These are phyloP conservation scores for Hippocampus mohnikei DNA, from an alignment of 2,113 vertebrate species.

Conservation along the genomic window DNA sequence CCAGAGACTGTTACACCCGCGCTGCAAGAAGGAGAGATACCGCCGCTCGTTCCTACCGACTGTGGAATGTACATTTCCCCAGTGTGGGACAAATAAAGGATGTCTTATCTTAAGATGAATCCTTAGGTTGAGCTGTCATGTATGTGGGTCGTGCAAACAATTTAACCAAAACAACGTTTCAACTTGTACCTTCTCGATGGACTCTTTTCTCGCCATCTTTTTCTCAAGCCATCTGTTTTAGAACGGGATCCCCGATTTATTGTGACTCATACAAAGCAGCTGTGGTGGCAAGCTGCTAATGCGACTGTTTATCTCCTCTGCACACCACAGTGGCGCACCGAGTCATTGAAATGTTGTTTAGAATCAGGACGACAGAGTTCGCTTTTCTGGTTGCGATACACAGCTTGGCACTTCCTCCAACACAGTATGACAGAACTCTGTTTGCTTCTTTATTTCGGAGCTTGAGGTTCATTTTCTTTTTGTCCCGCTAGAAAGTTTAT, in stretches of 20 bases:
- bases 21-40: too few species aligned
- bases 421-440: conserved; percentile 36
- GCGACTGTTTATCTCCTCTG: conserved; percentile 58
- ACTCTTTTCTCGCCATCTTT: conserved; percentile 38
- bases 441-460: conserved; percentile 27
- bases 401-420: conserved; percentile 29
- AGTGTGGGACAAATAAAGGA: too few species aligned
- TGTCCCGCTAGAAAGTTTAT: conserved; percentile 26
- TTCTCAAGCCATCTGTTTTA: conserved; percentile 63
- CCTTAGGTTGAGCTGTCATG: too few species aligned
- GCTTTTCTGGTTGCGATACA: conserved; percentile 48
- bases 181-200: conserved; percentile 39
- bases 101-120: too few species aligned
- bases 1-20: too few species aligned
- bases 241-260: conserved; percentile 56
- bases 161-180: conserved; percentile 14
- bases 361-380: conserved; percentile 52
- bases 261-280: conserved; percentile 66
- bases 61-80: too few species aligned
- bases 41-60: too few species aligned
- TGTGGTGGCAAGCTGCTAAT: conserved; percentile 59
- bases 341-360: conserved; percentile 44
- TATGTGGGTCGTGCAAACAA: too few species aligned
- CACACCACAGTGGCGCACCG: conserved; percentile 49
- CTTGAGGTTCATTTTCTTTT: conserved; percentile 35